Conservation (phyloP, 1,140 invertebrate genomes). For the Drosophila mauritiana region DNA sequence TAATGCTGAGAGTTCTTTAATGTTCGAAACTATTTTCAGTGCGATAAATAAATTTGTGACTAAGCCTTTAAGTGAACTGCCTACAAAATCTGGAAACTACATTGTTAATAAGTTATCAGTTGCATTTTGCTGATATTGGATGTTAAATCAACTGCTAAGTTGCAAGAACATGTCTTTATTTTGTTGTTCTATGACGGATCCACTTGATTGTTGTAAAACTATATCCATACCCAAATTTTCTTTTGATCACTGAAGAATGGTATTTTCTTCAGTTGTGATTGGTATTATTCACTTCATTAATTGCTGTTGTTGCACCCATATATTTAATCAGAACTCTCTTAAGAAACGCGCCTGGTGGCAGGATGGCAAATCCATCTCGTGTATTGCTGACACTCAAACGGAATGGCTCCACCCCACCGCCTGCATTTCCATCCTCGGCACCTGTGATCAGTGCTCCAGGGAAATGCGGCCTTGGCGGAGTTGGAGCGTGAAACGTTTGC, state of each 20-base stretch:
- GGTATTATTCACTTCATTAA: too few species aligned
- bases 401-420: not conserved
- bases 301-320: not conserved
- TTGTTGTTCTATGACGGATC: too few species aligned
- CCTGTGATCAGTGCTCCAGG: constrained; percentile 7
- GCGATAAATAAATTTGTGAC: not conserved
- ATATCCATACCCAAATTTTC: too few species aligned
- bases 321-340: not conserved
- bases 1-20: not conserved
- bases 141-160: too few species aligned
- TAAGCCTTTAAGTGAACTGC: too few species aligned
- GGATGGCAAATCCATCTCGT: not conserved
- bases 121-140: too few species aligned
- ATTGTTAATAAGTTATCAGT: too few species aligned
- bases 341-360: not conserved
- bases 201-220: too few species aligned
- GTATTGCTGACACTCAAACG: not conserved
- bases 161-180: too few species aligned
- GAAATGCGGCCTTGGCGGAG: constrained; percentile 6
- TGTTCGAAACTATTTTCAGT: not conserved
- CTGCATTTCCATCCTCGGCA: not conserved
- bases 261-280: too few species aligned
- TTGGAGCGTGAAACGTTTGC: constrained; percentile 57
- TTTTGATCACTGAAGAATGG: too few species aligned
- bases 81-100: too few species aligned